Base-by-base conservation (phyloP, 2,113 vertebrate species). In the Sceloporus undulatus region DNA sequence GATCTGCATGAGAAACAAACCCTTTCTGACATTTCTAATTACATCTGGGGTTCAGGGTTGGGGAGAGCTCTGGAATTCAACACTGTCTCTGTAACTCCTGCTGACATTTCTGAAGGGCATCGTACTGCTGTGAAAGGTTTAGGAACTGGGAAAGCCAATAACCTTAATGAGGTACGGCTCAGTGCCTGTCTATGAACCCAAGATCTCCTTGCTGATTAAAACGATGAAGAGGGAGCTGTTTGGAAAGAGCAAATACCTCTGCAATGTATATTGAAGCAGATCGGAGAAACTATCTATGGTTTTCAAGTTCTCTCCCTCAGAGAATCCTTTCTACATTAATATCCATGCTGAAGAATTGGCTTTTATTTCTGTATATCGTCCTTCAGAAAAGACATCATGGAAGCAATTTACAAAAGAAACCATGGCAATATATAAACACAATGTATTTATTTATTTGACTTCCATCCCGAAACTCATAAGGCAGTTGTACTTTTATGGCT, bases 21-120 rank as follows among this genome's bases (percentile, higher is more conserved):
- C 80, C 59, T 70, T 92, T 29, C 84, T 92, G 95, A 88, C 93
- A 95, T 89, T 59, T 91, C 84, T 92, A 89, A 93, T 95, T 94
- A 90, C 91, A 91, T 90, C 71, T 80, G 27, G 52, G 38, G 23
- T 16, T 18, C 66, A 59, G 87, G 66, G 54, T 19, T 6, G 42
- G 71, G 85, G 1, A 54, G 48, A 13, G 54, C 79, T 93, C 81
- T 91, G 78, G 71, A 84, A 76, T 68, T 27, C 5, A 10, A 9
- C 76, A 54, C 38, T 65, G 2, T 87, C 66, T 93, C 59, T 10
- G 19, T 79, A 76, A 80, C 74, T 93, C 40, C 23, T 38, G 0
- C 25, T 91, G 80, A 86, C 73, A 92, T 94, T 89, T 90, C 82
- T 74, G 71, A 93, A 94, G 84, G 87, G 18, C 10, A 5, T 89